These are phyloP conservation scores for Melanotus villosus DNA, from an alignment of 2,888 invertebrate genomes.

Conservation along the genomic window DNA sequence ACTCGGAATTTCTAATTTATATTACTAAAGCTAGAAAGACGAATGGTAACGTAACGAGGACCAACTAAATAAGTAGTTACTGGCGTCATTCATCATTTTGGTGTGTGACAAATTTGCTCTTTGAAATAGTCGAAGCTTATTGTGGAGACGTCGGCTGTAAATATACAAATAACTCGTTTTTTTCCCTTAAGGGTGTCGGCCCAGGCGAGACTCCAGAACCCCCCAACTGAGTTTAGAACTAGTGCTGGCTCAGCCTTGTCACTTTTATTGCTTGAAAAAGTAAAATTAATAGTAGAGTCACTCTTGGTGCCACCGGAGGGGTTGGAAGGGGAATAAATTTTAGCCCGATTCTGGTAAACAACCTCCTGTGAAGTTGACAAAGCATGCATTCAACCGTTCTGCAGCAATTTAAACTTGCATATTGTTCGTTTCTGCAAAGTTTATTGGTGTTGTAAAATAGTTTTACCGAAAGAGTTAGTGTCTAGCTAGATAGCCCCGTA, in stretches of 20 bases:
- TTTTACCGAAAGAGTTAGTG: no score
- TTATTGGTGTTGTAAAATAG: no score
- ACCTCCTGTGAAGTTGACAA: constrained; percentile 41
- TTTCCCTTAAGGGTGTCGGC: constrained; percentile 36
- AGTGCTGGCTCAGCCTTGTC: constrained; percentile 46
- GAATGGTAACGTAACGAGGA: neutral
- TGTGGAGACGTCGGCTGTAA: constrained; percentile 41
- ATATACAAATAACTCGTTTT: constrained; percentile 47
- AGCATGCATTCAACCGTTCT: no score
- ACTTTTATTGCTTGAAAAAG: constrained; percentile 54
- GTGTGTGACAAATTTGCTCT: constrained; percentile 44
- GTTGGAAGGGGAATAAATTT: constrained; percentile 33
- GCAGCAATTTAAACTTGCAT: neutral
- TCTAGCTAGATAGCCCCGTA: no score
- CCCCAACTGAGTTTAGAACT: constrained; percentile 36
- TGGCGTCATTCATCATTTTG: constrained; percentile 33
- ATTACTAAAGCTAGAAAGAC: neutral
- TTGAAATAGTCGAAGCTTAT: constrained; percentile 34
- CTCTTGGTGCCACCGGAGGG: constrained; percentile 41
- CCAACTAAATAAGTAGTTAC: constrained; percentile 20
- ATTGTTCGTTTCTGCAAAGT: no score
- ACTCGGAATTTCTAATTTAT: constrained; percentile 32
- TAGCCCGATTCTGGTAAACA: constrained; percentile 30
- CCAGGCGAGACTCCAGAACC: constrained; percentile 38
- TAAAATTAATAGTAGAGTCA: constrained; percentile 51